Evolutionary conservation across 2,888 invertebrate species (phyloP).

Genomic region (Druceiella hillmani): DNA sequence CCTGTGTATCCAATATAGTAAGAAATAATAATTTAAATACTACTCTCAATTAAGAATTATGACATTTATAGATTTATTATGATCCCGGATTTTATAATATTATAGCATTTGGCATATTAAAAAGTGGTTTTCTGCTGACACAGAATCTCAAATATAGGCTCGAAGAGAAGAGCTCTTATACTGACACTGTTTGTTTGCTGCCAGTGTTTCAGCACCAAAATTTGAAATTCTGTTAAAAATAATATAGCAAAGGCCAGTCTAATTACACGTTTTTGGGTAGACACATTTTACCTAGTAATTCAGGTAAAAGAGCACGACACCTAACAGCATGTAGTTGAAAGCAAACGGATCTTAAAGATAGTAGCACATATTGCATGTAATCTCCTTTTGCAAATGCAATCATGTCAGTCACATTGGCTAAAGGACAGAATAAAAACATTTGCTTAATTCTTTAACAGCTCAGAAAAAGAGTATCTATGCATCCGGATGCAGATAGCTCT

Average conservation of each 20-base stretch:
- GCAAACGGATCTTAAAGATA: constrained; percentile 35
- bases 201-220: constrained; percentile 32
- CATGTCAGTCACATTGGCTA: constrained; percentile 31
- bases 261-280: constrained; percentile 38
- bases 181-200: constrained; percentile 33
- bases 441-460: constrained; percentile 32
- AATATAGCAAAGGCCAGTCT: constrained; percentile 32
- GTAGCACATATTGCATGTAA: constrained; percentile 35
- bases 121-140: constrained; percentile 31
- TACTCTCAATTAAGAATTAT: too few species aligned
- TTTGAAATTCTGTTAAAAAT: constrained; percentile 28
- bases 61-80: too few species aligned
- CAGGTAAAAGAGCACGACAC: constrained; percentile 28
- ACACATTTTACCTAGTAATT: constrained; percentile 29
- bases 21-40: too few species aligned
- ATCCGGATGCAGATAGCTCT: constrained; percentile 33
- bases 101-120: too few species aligned
- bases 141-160: constrained; percentile 30
- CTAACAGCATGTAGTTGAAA: too few species aligned
- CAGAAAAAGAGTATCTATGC: constrained; percentile 26
- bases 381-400: constrained; percentile 37
- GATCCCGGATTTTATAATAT: too few species aligned
- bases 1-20: too few species aligned
- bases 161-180: constrained; percentile 34
- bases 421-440: constrained; percentile 38